These are phyloP conservation scores for Coelogynopora nodosa DNA, from an alignment of 2,888 invertebrate species.

Conservation along the genomic window DNA sequence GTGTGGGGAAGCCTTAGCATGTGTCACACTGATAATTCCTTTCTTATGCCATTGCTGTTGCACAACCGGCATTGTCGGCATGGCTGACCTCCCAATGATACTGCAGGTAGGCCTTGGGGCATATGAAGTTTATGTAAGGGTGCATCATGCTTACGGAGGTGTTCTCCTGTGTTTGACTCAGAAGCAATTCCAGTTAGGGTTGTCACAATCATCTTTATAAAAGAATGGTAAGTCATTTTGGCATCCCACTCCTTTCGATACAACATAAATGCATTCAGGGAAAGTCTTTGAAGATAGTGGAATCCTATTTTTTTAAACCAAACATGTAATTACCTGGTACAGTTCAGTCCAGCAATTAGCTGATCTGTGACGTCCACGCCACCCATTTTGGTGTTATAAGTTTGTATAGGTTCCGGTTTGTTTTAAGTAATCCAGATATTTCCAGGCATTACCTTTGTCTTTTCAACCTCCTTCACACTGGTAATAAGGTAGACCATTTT, in stretches of 20 bases:
- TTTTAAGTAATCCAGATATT: background rate
- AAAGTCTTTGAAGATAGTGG: conserved; percentile 25
- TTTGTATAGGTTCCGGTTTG: conserved; percentile 31
- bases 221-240: conserved; percentile 27
- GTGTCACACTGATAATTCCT: conserved; percentile 22
- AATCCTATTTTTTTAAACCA: conserved; percentile 23
- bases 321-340: conserved; percentile 12
- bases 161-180: conserved; percentile 7
- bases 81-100: background rate
- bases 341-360: conserved; percentile 15
- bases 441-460: conserved; percentile 21
- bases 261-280: conserved; percentile 18
- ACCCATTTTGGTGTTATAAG: conserved; percentile 19
- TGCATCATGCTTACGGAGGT: conserved; percentile 12
- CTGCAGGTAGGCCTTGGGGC: background rate
- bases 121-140: background rate
- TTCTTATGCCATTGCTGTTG: conserved; percentile 19
- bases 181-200: conserved; percentile 20
- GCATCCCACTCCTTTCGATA: conserved; percentile 14
- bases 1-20: conserved; percentile 5
- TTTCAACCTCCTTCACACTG: background rate
- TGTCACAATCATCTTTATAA: conserved; percentile 23
- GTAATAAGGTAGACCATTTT: conserved; percentile 1
- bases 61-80: conserved; percentile 25
- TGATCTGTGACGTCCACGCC: conserved; percentile 8